Conservation (phyloP, 2,113 vertebrate genomes). For the Ranitomeya imitator region DNA sequence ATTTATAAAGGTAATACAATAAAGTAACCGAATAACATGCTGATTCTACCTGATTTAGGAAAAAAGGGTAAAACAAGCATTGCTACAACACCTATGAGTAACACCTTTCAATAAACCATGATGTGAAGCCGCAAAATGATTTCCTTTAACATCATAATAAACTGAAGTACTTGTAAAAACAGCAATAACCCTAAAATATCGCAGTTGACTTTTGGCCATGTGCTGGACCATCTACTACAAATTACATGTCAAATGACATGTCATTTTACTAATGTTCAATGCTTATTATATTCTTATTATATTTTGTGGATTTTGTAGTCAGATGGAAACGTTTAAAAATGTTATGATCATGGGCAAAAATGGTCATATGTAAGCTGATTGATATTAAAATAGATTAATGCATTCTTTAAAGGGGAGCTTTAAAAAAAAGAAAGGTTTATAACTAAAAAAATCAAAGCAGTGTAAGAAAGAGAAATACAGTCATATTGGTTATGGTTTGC, state of each 20-base stretch:
- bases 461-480: too few relatives aligned
- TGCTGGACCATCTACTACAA: not conserved
- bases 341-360: not conserved
- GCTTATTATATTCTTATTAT: not conserved
- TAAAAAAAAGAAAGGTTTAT: too few relatives aligned
- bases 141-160: constrained; percentile 15
- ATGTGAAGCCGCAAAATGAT: constrained; percentile 23
- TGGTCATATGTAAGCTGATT: not conserved
- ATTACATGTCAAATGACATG: not conserved
- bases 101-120: constrained; percentile 25
- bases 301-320: not conserved
- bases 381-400: not conserved
- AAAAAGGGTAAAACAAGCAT: not conserved
- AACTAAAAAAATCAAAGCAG: too few relatives aligned
- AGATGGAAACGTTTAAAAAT: not conserved
- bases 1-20: not conserved
- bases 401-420: too few relatives aligned
- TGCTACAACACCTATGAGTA: constrained; percentile 31
- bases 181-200: not conserved
- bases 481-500: too few relatives aligned
- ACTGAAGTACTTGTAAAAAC: not conserved
- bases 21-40: constrained; percentile 1
- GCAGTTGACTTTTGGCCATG: not conserved
- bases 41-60: constrained; percentile 42
- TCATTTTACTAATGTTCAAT: not conserved